A percentile compares a stretch with the other conserved stretches of the same genome.
These are phyloP conservation scores for Botrylloides violaceus DNA, from an alignment of 23 tunicate species.

Conservation along the genomic window DNA sequence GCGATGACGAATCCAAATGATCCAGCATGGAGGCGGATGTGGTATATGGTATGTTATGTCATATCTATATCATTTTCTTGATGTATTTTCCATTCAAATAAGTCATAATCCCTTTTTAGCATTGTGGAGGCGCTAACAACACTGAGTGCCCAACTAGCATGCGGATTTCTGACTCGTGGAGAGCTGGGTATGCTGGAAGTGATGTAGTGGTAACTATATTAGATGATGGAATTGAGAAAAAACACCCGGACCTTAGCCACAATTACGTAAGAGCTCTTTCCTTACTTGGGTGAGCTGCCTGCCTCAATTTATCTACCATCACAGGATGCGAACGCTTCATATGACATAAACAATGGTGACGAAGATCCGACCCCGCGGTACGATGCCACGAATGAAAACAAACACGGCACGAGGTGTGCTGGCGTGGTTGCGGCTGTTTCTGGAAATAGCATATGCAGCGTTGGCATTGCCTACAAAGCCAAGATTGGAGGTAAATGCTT, in stretches of 20 bases:
- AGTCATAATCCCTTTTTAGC: slow-evolving; percentile 37
- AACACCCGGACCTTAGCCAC: slow-evolving; percentile 65
- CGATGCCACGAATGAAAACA: slow-evolving; percentile 78
- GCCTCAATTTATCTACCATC: neutral
- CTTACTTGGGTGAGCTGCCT: too few relatives aligned
- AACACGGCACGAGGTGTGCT: slow-evolving; percentile 99
- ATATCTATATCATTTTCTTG: neutral
- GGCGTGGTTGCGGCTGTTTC: slow-evolving; percentile 89
- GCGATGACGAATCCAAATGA: slow-evolving; percentile 27
- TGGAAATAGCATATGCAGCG: slow-evolving; percentile 81
- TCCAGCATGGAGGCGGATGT: slow-evolving; percentile 82
- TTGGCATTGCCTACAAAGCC: slow-evolving; percentile 84
- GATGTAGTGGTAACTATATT: slow-evolving; percentile 84
- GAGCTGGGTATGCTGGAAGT: slow-evolving; percentile 75
- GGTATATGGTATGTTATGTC: slow-evolving; percentile 69
- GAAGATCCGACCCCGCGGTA: slow-evolving; percentile 84
- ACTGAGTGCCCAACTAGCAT: slow-evolving; percentile 64
- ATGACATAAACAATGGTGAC: slow-evolving; percentile 71
- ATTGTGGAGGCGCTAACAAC: slow-evolving; percentile 44
- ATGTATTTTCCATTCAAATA: neutral
- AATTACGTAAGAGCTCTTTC: slow-evolving; percentile 87
- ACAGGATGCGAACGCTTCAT: slow-evolving; percentile 70
- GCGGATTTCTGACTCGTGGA: slow-evolving; percentile 90
- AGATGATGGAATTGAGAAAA: slow-evolving; percentile 93
- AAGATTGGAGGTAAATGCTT: slow-evolving; percentile 68